Evolutionary conservation across 2,797 vertebrate genomes (phyloP).

Genomic region (Oreochromis grahami): DNA sequence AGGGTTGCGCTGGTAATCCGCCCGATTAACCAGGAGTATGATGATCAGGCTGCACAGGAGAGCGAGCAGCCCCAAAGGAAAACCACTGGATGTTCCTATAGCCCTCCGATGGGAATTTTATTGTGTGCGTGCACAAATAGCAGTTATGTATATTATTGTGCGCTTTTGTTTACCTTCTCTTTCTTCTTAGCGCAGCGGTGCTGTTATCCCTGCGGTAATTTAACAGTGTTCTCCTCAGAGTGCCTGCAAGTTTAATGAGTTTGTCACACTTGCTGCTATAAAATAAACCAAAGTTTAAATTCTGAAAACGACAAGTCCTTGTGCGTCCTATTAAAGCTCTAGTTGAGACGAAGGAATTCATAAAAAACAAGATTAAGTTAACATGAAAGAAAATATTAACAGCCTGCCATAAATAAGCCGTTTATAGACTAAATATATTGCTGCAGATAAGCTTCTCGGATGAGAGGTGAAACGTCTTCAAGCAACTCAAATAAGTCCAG

Average conservation of each 20-base stretch:
- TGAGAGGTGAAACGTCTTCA: too few relatives aligned
- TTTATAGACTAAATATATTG: not conserved
- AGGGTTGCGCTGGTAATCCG: conserved; percentile 67
- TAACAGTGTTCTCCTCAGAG: not conserved
- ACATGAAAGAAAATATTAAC: not conserved
- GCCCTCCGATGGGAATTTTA: not conserved
- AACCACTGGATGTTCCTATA: not conserved
- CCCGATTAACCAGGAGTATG: conserved; percentile 63
- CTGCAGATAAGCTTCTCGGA: too few relatives aligned
- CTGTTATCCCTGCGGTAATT: not conserved
- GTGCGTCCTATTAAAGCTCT: not conserved
- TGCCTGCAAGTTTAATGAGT: not conserved
- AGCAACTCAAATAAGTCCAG: too few relatives aligned
- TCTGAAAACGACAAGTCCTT: not conserved
- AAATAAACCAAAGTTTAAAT: not conserved
- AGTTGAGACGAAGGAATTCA: not conserved
- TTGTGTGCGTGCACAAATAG: not conserved
- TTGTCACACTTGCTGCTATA: not conserved
- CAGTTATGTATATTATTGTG: not conserved
- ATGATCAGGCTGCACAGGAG: conserved; percentile 25
- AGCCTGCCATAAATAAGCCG: not conserved
- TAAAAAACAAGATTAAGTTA: not conserved
- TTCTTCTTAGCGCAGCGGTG: not conserved
- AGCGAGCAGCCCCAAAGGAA: not conserved
- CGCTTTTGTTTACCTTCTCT: not conserved